These are phyloP conservation scores for Lasioglossum baleicum DNA, from an alignment of 1,140 invertebrate genomes.

Conservation along the genomic window DNA sequence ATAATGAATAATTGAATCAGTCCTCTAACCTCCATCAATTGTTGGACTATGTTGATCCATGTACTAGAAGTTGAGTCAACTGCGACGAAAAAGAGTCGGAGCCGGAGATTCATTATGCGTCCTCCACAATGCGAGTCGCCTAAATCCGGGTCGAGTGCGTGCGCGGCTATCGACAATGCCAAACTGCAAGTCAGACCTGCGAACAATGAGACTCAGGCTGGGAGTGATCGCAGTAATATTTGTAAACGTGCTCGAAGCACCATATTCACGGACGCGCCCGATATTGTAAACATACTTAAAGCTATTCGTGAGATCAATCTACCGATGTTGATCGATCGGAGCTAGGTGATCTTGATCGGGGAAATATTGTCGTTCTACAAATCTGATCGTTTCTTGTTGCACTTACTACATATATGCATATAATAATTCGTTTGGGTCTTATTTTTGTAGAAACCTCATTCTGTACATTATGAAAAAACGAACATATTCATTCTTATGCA, in stretches of 20 bases:
- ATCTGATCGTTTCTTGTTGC: too few species aligned
- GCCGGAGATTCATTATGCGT: background rate
- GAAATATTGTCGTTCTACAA: constrained; percentile 61
- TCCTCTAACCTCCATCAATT: too few species aligned
- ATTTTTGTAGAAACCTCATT: too few species aligned
- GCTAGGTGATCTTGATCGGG: constrained; percentile 66
- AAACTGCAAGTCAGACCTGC: constrained; percentile 15
- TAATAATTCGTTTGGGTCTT: too few species aligned
- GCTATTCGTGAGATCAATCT: constrained; percentile 43
- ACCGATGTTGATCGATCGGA: constrained; percentile 53
- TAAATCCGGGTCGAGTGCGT: constrained; percentile 25
- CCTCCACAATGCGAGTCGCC: background rate
- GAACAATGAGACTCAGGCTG: constrained; percentile 23
- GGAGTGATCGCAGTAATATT: constrained; percentile 31
- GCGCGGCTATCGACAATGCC: too few species aligned
- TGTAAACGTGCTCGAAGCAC: constrained; percentile 25
- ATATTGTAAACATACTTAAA: background rate
- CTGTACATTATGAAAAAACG: too few species aligned
- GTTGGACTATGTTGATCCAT: background rate
- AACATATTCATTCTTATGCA: too few species aligned
- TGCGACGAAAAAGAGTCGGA: background rate
- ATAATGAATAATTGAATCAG: too few species aligned
- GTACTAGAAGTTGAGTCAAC: too few species aligned
- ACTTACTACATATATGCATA: too few species aligned
- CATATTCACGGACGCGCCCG: background rate